These are phyloP conservation scores for Polypterus bichir DNA, from an alignment of 2,113 vertebrate genomes.

Conservation along the genomic window DNA sequence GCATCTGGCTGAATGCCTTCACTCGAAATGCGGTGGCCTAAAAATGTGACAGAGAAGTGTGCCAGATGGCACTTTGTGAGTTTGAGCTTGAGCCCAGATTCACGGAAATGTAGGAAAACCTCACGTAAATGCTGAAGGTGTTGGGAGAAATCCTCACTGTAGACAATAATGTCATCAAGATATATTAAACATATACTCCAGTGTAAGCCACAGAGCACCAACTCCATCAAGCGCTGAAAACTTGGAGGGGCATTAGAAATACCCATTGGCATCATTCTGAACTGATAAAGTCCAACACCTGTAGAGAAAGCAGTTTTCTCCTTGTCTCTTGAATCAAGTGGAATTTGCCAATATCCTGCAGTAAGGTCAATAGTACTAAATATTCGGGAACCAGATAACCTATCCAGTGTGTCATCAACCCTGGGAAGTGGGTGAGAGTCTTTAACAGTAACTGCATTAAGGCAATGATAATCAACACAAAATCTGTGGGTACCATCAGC, in stretches of 20 bases:
- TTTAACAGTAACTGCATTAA: constrained; percentile 11
- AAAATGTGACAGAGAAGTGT: neutral
- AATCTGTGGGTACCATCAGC: constrained; percentile 10
- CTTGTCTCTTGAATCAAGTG: constrained; percentile 6
- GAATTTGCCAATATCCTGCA: constrained; percentile 13
- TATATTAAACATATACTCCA: constrained; percentile 13
- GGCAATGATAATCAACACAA: constrained; percentile 8
- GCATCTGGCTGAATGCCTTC: neutral
- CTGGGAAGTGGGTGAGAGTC: constrained; percentile 10
- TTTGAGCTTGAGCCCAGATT: neutral
- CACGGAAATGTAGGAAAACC: neutral
- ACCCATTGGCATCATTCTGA: constrained; percentile 16
- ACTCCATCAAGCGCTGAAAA: constrained; percentile 6
- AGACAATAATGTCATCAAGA: constrained; percentile 5
- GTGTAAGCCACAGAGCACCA: constrained; percentile 8
- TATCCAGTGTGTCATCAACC: constrained; percentile 11
- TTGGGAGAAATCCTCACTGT: neutral
- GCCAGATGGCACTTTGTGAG: neutral
- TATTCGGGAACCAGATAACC: neutral
- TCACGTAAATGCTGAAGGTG: constrained; percentile 1
- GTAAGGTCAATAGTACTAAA: constrained; percentile 12
- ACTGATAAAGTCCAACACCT: constrained; percentile 8
- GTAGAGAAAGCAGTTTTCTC: constrained; percentile 14
- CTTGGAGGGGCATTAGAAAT: constrained; percentile 9
- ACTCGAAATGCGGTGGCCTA: neutral